phyloP scores from a whole-genome alignment of 2,888 invertebrate species.

The Polietes domitor region DNA sequence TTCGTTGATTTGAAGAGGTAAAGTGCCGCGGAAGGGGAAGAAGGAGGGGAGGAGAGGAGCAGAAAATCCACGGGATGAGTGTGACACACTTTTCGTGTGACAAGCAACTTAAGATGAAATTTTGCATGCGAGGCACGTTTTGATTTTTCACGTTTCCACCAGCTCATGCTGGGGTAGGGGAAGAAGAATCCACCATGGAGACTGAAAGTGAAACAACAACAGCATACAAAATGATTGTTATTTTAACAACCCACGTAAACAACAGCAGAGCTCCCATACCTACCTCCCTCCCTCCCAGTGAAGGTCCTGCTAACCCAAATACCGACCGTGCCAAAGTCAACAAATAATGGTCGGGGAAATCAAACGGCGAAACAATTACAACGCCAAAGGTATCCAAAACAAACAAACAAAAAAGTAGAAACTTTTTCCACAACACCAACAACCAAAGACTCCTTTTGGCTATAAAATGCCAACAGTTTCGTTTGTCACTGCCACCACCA shows the following conservation, averaged over 20 bases:
- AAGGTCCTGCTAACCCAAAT: slow-evolving; percentile 6
- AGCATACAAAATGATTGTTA: not conserved
- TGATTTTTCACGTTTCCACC: slow-evolving; percentile 37
- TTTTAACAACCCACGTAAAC: not conserved
- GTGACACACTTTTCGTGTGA: slow-evolving; percentile 8
- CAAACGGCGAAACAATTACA: slow-evolving; percentile 7
- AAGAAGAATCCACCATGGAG: not conserved
- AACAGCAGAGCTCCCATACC: not conserved
- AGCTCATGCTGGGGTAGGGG: too few relatives aligned
- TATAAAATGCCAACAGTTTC: not conserved
- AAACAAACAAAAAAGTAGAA: not conserved
- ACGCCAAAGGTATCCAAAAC: not conserved
- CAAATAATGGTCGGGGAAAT: slow-evolving; percentile 47
- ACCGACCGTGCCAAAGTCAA: slow-evolving; percentile 31
- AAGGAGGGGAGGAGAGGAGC: not conserved
- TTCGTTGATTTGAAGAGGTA: not conserved
- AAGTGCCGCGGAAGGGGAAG: not conserved
- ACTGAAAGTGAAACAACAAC: not conserved
- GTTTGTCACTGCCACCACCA: too few relatives aligned
- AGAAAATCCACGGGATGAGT: not conserved
- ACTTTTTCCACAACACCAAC: too few relatives aligned
- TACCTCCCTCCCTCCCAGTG: not conserved
- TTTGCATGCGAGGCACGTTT: slow-evolving; percentile 62
- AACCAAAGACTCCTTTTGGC: not conserved
- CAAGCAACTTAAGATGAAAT: slow-evolving; percentile 53